phyloP scores from a whole-genome alignment of 2,888 invertebrate species.

The Napeogenes sylphis region DNA sequence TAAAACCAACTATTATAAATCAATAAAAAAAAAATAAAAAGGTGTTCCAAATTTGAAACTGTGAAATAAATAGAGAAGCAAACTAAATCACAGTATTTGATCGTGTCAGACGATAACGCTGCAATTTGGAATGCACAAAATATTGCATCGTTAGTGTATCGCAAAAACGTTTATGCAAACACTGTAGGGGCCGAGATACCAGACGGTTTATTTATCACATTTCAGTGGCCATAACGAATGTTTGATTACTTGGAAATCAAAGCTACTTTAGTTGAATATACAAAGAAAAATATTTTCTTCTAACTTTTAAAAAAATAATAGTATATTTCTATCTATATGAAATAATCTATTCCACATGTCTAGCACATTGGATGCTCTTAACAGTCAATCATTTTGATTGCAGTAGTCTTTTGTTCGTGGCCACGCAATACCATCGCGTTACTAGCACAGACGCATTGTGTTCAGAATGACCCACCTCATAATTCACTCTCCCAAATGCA shows the following conservation, averaged over 20 bases:
- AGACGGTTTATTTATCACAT: constrained; percentile 16
- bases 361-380: background rate
- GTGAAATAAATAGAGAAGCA: constrained; percentile 17
- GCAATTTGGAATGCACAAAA: constrained; percentile 56
- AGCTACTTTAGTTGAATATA: too few species aligned
- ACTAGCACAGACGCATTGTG: constrained; percentile 3
- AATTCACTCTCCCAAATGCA: constrained; percentile 63
- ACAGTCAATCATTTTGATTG: constrained; percentile 8
- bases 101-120: constrained; percentile 53
- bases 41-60: too few species aligned
- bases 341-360: background rate
- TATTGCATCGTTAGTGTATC: constrained; percentile 36
- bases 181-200: constrained; percentile 25
- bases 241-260: constrained; percentile 3
- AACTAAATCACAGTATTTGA: constrained; percentile 53
- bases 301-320: too few species aligned
- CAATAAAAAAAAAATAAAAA: too few species aligned
- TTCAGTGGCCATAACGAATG: constrained; percentile 1
- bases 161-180: constrained; percentile 32
- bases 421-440: background rate
- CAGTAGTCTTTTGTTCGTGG: constrained; percentile 5
- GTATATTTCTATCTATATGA: background rate
- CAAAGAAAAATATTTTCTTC: too few species aligned
- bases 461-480: constrained; percentile 37
- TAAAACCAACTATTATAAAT: background rate